phyloP scores from a whole-genome alignment of 2,888 invertebrate species.

The Tribolium freemani region DNA sequence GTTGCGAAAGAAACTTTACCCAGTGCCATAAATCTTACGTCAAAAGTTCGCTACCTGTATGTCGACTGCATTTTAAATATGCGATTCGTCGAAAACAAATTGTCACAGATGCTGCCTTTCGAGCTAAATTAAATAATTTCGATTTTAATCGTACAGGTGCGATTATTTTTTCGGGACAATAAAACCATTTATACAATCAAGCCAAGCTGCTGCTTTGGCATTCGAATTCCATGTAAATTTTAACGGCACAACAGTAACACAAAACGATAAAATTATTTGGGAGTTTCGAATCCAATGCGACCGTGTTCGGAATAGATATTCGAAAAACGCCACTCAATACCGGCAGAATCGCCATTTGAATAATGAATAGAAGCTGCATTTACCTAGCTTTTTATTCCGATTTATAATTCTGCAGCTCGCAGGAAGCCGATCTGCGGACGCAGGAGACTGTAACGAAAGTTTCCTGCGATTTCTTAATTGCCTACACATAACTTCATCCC shows the following conservation, averaged over 20 bases:
- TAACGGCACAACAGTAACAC: slow-evolving; percentile 37
- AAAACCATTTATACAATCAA: slow-evolving; percentile 23
- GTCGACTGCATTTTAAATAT: slow-evolving; percentile 52
- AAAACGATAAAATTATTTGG: slow-evolving; percentile 38
- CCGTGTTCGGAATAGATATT: slow-evolving; percentile 36
- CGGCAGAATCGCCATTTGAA: slow-evolving; percentile 30
- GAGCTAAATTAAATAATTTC: background rate
- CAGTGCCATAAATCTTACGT: slow-evolving; percentile 53
- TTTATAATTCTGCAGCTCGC: slow-evolving; percentile 7
- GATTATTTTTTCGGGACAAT: slow-evolving; percentile 3
- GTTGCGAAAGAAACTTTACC: slow-evolving; percentile 52
- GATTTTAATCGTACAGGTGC: background rate
- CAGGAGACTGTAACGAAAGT: background rate
- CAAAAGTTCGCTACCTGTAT: slow-evolving; percentile 54
- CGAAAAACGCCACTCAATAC: slow-evolving; percentile 36
- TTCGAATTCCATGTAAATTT: slow-evolving; percentile 40
- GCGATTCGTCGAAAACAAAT: slow-evolving; percentile 11
- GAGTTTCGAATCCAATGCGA: slow-evolving; percentile 31
- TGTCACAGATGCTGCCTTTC: background rate
- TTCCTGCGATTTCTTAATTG: background rate
- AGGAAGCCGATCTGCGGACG: slow-evolving; percentile 1
- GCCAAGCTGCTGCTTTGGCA: slow-evolving; percentile 24
- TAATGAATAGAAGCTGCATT: slow-evolving; percentile 28
- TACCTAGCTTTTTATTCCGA: slow-evolving; percentile 24
- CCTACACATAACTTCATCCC: background rate